phyloP scores from a whole-genome alignment of 2,797 vertebrate genomes.

The Mus minutoides region DNA sequence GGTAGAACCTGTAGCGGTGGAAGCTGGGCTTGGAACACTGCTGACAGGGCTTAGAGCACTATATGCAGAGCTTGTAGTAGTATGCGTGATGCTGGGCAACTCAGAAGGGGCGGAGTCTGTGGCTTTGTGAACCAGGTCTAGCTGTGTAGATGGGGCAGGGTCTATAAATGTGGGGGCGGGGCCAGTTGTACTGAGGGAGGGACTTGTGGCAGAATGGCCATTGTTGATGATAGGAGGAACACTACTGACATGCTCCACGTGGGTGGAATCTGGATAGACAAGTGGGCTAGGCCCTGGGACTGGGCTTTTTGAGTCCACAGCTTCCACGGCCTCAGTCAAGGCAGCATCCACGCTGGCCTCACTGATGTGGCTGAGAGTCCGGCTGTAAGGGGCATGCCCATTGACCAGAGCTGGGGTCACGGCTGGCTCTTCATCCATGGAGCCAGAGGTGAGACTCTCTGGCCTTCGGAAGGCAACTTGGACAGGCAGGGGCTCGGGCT shows the following conservation, averaged over 20 bases:
- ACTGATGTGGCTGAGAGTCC: constrained; percentile 97
- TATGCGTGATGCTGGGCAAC: not conserved
- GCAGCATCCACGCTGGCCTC: constrained; percentile 92
- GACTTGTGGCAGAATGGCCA: constrained; percentile 19
- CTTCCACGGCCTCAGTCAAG: constrained; percentile 80
- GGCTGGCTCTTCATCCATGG: constrained; percentile 73
- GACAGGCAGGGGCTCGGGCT: constrained; percentile 87
- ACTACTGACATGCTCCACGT: not conserved
- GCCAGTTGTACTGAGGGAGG: constrained; percentile 20
- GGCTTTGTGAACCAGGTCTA: constrained; percentile 11
- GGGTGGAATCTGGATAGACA: constrained; percentile 31
- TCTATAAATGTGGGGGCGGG: not conserved
- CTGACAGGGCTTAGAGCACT: constrained; percentile 13
- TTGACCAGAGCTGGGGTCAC: constrained; percentile 83
- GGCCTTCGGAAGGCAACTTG: constrained; percentile 93
- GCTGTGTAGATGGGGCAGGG: not conserved
- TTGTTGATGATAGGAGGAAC: not conserved
- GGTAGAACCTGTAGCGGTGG: not conserved
- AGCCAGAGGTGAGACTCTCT: constrained; percentile 86
- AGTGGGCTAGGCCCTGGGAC: accelerated
- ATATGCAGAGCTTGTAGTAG: not conserved
- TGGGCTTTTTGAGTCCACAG: not conserved
- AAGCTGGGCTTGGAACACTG: not conserved
- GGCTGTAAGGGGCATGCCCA: constrained; percentile 89
- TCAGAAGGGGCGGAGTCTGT: constrained; percentile 11